Percentiles rank a stretch among this genome's conserved stretches.
phyloP scores from a whole-genome alignment of 2,797 vertebrate genomes.

The Novumbra hubbsi region DNA sequence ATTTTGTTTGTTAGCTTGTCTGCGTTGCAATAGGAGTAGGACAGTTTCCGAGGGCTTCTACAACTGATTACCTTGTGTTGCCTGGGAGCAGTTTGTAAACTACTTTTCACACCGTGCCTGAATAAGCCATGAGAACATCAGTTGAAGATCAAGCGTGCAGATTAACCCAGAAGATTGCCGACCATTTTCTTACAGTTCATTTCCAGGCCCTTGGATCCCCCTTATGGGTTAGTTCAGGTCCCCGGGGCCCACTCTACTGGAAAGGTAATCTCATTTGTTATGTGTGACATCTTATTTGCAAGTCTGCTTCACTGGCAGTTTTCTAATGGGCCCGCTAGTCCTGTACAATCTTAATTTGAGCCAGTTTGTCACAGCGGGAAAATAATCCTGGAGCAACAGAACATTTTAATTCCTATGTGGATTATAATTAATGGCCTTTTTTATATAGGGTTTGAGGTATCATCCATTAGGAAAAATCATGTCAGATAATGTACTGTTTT shows the following conservation, averaged over 20 bases:
- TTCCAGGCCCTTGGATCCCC: slow-evolving; percentile 61
- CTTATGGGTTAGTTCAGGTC: slow-evolving; percentile 55
- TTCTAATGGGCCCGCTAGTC: slow-evolving; percentile 73
- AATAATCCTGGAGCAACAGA: too few relatives aligned
- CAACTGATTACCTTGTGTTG: slow-evolving; percentile 74
- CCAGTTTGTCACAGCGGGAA: not conserved
- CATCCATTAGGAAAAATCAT: too few relatives aligned
- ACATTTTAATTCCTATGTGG: too few relatives aligned
- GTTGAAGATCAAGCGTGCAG: slow-evolving; percentile 70
- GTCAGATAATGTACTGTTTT: too few relatives aligned
- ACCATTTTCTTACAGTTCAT: slow-evolving; percentile 60
- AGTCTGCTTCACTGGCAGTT: slow-evolving; percentile 72
- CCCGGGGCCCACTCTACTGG: slow-evolving; percentile 70
- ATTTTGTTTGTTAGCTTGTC: slow-evolving; percentile 19
- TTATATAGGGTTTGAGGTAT: too few relatives aligned
- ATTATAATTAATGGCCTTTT: too few relatives aligned
- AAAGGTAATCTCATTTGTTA: slow-evolving; percentile 85
- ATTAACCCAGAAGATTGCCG: slow-evolving; percentile 69
- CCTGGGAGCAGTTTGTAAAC: slow-evolving; percentile 69
- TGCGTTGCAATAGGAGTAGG: slow-evolving; percentile 48
- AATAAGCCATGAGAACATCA: slow-evolving; percentile 66
- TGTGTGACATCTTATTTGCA: slow-evolving; percentile 81
- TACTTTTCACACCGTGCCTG: slow-evolving; percentile 61
- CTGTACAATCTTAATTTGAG: slow-evolving; percentile 19
- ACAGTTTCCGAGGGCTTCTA: slow-evolving; percentile 58